Evolutionary conservation across 1,140 invertebrate species (phyloP).

Genomic region (Atta colombica): DNA sequence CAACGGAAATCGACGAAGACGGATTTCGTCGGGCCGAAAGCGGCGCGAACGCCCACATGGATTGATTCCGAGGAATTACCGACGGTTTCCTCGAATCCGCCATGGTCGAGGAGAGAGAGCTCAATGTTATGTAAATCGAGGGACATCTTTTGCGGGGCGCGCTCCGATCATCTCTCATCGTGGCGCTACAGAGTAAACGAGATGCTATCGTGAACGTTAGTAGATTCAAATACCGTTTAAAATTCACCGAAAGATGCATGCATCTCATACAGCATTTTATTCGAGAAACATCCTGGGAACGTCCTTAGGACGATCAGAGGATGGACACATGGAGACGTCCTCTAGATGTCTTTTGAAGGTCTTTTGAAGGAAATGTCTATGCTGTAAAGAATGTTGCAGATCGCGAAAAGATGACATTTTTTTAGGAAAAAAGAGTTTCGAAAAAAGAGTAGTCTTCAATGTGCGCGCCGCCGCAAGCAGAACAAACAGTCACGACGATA

Average conservation of each 20-base stretch:
- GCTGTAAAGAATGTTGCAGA: not conserved
- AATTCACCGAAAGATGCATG: not conserved
- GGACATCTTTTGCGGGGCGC: constrained; percentile 13
- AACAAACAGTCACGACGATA: too few species aligned
- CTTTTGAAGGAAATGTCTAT: too few species aligned
- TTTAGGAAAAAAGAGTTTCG: not conserved
- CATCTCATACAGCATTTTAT: too few species aligned
- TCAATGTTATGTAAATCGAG: constrained; percentile 58
- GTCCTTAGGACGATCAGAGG: too few species aligned
- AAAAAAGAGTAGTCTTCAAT: not conserved
- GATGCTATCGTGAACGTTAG: not conserved
- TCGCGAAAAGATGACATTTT: not conserved
- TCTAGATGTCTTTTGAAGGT: too few species aligned
- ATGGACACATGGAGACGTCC: too few species aligned
- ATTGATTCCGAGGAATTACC: constrained; percentile 67
- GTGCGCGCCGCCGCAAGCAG: too few species aligned
- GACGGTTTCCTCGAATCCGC: constrained; percentile 68
- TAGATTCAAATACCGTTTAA: not conserved
- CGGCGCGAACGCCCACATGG: constrained; percentile 15
- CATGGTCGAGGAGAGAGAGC: not conserved
- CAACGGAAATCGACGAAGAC: constrained; percentile 75
- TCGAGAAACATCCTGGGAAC: too few species aligned
- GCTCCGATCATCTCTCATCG: constrained; percentile 31
- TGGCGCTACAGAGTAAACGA: constrained; percentile 30
- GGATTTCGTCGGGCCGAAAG: constrained; percentile 50